Base-by-base conservation (phyloP, 1,140 invertebrate genomes). In the Solenopsis fugax region DNA sequence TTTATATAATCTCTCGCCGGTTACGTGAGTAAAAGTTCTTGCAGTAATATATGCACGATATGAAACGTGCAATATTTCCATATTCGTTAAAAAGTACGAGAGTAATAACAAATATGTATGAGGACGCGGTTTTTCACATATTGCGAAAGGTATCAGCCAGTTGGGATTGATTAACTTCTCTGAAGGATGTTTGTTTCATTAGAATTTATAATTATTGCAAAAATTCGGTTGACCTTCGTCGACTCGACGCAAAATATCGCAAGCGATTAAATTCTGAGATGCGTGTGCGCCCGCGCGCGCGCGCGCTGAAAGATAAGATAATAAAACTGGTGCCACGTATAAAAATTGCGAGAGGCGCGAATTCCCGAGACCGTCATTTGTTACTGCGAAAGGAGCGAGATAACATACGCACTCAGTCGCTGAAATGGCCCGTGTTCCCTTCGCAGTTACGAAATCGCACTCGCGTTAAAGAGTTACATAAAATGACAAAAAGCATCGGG, bases 401-500 rank as follows among this genome's bases (percentile, higher is more conserved):
- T 60, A 45, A 75, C 56, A n/a, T 16, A 84, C 41, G 13, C 54
- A 50, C 18, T 48, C 50, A n/a, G 7, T 2, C 41, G 4, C 24
- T 48, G 24, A 48, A 73, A 73, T 54, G 41, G 41, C 37, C 37
- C 24, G 10, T 48, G 37, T 75, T 73, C n/a, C 37, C 13, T 34
- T 34, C 16, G 2, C 29, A 12, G 18, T 84, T 84, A 60, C 41
- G 69, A 84, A 84, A 84, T 48, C n/a, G 37, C 37, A 21, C 24
- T 75, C 45, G 69, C 18, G 65, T 69, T 29, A 34, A 84, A 16
- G 37, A 58, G 56, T 84, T 84, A 62, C 37, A 48, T 82, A 73
- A 82, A 82, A 37, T 73, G 67, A 72, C 45, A 75, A 84, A 50
- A 84, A 84, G 45, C 69, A 60, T 75, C 56, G 29, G 69, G n/a